A percentile compares a stretch with the other conserved stretches of the same genome.
phyloP scores from a whole-genome alignment of 2,113 vertebrate species.

The Myotis yumanensis region DNA sequence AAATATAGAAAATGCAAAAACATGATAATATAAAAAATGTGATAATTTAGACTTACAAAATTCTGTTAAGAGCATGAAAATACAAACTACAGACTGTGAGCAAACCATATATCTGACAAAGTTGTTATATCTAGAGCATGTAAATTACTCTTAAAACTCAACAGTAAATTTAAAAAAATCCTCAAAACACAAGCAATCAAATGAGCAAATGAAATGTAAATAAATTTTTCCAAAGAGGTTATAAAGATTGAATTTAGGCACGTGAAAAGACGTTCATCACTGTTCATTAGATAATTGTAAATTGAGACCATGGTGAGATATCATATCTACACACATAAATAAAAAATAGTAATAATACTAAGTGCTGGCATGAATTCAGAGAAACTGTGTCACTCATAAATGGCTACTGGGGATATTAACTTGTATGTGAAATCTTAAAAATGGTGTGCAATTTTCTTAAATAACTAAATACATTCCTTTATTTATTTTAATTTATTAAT shows the following conservation, averaged over 20 bases:
- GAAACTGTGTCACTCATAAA: neutral
- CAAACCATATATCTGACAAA: neutral
- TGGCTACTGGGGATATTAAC: neutral
- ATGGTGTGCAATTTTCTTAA: neutral
- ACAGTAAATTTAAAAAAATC: neutral
- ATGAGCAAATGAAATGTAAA: neutral
- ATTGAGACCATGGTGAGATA: neutral
- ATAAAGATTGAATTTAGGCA: neutral
- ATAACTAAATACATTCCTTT: neutral
- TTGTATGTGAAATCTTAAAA: neutral
- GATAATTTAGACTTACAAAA: neutral
- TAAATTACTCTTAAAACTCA: neutral
- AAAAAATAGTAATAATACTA: neutral
- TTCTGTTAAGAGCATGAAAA: neutral
- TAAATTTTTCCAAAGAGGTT: neutral
- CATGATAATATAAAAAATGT: neutral
- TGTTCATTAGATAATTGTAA: neutral
- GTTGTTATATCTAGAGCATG: neutral
- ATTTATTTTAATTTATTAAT: neutral
- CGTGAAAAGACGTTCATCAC: neutral
- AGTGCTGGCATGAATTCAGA: neutral
- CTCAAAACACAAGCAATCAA: neutral
- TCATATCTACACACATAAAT: neutral
- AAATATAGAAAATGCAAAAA: neutral
- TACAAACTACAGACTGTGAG: neutral